Conservation (phyloP, 2,888 invertebrate genomes). For the Cheilosia urbana region DNA sequence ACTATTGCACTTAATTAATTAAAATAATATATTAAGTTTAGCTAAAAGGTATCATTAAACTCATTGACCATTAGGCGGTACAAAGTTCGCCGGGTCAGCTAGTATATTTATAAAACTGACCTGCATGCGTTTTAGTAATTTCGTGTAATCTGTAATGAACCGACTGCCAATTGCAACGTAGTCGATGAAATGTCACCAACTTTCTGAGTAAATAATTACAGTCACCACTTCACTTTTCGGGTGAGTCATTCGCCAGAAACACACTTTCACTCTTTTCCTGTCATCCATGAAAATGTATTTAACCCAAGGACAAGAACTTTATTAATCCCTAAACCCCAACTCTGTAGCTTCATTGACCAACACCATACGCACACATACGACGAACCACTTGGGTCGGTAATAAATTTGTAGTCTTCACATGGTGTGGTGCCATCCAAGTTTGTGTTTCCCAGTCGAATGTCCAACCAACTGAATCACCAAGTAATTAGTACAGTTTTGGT, state of each 20-base stretch:
- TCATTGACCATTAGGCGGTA: too few species aligned
- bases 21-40: too few species aligned
- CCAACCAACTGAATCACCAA: constrained; percentile 41
- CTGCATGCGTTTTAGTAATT: too few species aligned
- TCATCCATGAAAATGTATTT: constrained; percentile 32
- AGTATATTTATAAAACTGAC: too few species aligned
- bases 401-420: constrained; percentile 33
- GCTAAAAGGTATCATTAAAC: too few species aligned
- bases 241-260: not conserved
- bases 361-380: constrained; percentile 1
- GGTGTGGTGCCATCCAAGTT: not conserved
- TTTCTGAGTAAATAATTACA: too few species aligned
- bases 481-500: constrained; percentile 46
- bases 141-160: too few species aligned
- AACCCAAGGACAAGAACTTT: constrained; percentile 48
- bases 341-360: constrained; percentile 44
- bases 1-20: too few species aligned
- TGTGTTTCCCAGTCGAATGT: not conserved
- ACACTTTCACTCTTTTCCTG: constrained; percentile 15
- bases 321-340: constrained; percentile 32
- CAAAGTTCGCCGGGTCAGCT: too few species aligned
- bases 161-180: too few species aligned
- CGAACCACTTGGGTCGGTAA: constrained; percentile 4
- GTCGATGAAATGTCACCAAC: too few species aligned
- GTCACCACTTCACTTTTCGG: too few species aligned